Conservation (phyloP, 2,113 vertebrate genomes). For the Prionailurus bengalensis region DNA sequence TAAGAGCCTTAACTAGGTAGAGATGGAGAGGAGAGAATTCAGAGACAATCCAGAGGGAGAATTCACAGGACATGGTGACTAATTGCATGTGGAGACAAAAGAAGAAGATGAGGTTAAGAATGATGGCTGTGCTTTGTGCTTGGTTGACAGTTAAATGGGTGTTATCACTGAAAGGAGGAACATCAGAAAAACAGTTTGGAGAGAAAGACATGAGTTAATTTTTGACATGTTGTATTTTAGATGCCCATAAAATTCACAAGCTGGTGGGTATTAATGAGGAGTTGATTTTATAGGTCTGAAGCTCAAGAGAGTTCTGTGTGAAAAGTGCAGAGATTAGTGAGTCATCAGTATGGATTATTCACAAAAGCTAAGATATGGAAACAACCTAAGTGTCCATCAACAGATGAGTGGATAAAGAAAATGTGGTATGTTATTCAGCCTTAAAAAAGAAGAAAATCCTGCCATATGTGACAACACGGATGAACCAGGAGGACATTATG, state of each 20-base stretch:
- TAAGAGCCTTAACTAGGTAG: background rate
- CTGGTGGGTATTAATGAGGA: background rate
- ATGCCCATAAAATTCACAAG: slow-evolving; percentile 11
- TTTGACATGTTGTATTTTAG: slow-evolving; percentile 50
- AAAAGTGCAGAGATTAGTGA: background rate
- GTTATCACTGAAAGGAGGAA: background rate
- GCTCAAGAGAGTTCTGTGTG: background rate
- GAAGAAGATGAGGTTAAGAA: background rate
- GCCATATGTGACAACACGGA: background rate
- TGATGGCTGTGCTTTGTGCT: background rate
- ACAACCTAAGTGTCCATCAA: background rate
- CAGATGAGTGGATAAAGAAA: background rate
- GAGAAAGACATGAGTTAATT: slow-evolving; percentile 13
- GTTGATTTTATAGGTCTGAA: slow-evolving; percentile 33
- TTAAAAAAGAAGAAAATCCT: background rate
- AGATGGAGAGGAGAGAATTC: background rate
- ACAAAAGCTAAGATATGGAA: background rate
- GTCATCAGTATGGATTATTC: background rate
- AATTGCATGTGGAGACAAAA: background rate
- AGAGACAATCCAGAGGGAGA: background rate
- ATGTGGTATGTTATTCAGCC: background rate
- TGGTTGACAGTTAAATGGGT: background rate
- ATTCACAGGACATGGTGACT: background rate
- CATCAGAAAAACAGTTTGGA: background rate
- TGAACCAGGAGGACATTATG: background rate